Conservation (phyloP, 2,888 invertebrate species). For the Drosophila parthenogenetica region DNA sequence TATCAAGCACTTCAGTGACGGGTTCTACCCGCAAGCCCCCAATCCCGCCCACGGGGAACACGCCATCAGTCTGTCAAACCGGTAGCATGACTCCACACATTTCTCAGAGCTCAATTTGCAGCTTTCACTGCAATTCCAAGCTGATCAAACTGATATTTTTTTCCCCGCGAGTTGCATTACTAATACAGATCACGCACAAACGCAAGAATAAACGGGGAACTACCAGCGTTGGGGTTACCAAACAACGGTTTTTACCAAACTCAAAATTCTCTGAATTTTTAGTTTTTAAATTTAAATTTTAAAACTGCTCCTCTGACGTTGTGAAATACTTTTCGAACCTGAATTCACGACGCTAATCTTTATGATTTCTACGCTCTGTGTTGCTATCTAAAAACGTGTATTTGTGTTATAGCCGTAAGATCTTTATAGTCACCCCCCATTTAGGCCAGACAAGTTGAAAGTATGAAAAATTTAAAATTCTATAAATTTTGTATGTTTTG, state of each 20-base stretch:
- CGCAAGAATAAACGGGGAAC: slow-evolving; percentile 22
- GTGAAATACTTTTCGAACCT: slow-evolving; percentile 2
- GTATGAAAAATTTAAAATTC: not conserved
- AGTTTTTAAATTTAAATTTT: not conserved
- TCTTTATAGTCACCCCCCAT: not conserved
- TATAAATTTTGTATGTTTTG: not conserved
- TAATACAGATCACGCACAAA: slow-evolving; percentile 47
- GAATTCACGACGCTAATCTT: not conserved
- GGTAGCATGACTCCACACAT: slow-evolving; percentile 17
- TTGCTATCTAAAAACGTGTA: slow-evolving; percentile 3
- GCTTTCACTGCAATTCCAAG: slow-evolving; percentile 28
- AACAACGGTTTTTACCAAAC: slow-evolving; percentile 1
- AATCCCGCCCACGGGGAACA: slow-evolving; percentile 2
- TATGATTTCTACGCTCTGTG: not conserved
- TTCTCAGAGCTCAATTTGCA: slow-evolving; percentile 35
- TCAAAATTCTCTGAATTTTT: not conserved
- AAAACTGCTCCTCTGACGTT: slow-evolving; percentile 1
- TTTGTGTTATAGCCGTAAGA: not conserved
- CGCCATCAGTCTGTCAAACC: not conserved
- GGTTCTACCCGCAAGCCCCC: not conserved
- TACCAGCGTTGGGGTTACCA: slow-evolving; percentile 10
- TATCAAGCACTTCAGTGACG: slow-evolving; percentile 5
- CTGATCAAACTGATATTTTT: slow-evolving; percentile 10
- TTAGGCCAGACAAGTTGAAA: not conserved
- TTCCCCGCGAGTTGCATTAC: slow-evolving; percentile 25